Evolutionary conservation across 2,888 invertebrate species (phyloP).

Genomic region (Drosophila mimica): DNA sequence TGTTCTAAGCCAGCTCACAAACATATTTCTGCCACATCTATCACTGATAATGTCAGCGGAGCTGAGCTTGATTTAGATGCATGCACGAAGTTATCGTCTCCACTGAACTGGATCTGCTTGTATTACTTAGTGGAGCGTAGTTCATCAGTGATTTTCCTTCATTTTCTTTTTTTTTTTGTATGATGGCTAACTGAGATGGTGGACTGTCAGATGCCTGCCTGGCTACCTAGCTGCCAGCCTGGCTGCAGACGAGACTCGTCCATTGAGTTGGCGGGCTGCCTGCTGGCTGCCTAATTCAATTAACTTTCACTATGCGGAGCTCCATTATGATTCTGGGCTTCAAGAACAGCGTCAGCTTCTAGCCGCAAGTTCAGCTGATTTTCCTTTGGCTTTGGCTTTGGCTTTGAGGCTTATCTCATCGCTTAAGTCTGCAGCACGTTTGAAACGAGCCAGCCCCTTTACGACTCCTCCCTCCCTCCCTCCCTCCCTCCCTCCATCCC

Average conservation of each 20-base stretch:
- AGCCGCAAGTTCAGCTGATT: constrained; percentile 21
- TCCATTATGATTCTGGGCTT: constrained; percentile 47
- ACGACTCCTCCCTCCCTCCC: background rate
- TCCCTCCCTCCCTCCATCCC: background rate
- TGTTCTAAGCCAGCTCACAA: background rate
- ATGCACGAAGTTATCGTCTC: background rate
- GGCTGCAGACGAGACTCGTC: constrained; percentile 12
- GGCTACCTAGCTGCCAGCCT: background rate
- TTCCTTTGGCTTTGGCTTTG: background rate
- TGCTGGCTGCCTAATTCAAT: constrained; percentile 52
- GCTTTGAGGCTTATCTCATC: constrained; percentile 46
- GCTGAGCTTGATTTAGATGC: constrained; percentile 1
- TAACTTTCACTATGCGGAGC: constrained; percentile 56
- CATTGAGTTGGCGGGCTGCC: constrained; percentile 19
- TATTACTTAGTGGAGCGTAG: background rate
- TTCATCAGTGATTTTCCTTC: constrained; percentile 7
- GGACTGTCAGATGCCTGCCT: background rate
- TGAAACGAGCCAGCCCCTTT: constrained; percentile 36
- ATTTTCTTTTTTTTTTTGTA: background rate
- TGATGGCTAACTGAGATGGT: constrained; percentile 15
- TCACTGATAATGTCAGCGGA: background rate
- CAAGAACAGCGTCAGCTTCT: constrained; percentile 24
- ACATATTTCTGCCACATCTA: background rate
- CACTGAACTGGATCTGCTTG: background rate
- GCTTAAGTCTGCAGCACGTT: constrained; percentile 52